phyloP scores from a whole-genome alignment of 2,113 vertebrate genomes.

The Ia io region DNA sequence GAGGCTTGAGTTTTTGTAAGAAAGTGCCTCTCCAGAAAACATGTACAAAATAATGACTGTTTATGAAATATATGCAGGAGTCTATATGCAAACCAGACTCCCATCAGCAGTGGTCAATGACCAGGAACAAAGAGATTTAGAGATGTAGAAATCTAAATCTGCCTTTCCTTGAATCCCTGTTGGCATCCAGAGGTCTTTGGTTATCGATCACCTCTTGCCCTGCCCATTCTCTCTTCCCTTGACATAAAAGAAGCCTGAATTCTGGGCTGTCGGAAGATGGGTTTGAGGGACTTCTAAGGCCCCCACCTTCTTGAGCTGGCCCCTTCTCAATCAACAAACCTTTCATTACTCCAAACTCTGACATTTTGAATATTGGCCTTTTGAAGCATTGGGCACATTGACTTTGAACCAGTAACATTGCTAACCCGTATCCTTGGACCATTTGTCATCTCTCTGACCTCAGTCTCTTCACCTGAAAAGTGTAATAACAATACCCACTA shows the following conservation, averaged over 20 bases:
- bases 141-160: neutral
- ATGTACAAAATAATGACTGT: neutral
- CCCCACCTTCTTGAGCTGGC: neutral
- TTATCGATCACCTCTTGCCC: neutral
- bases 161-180: neutral
- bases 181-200: neutral
- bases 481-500: neutral
- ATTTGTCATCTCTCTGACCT: neutral
- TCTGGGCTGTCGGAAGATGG: neutral
- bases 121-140: neutral
- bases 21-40: neutral
- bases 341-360: neutral
- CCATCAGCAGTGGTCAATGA: neutral
- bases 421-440: neutral
- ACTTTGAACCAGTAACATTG: neutral
- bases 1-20: neutral
- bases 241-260: neutral
- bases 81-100: neutral
- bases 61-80: neutral
- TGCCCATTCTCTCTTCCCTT: neutral
- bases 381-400: neutral
- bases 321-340: neutral
- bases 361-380: neutral
- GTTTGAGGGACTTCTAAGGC: neutral
- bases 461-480: neutral